Percentiles rank a stretch among this genome's conserved stretches.
phyloP scores from a whole-genome alignment of 2,113 vertebrate species.

The Plecotus auritus region DNA sequence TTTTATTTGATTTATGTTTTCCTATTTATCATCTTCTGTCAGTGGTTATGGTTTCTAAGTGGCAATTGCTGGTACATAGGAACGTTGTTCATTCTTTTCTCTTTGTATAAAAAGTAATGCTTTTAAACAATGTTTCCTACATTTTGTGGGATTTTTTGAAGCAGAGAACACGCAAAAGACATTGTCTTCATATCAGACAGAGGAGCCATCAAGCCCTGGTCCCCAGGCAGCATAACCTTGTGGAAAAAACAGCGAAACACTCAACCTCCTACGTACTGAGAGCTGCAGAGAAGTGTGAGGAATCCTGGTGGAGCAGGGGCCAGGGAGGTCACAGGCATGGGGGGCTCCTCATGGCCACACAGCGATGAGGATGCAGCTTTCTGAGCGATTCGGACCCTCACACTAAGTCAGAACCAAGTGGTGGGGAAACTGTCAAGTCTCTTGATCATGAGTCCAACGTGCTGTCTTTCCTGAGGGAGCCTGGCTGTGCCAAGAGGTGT shows the following conservation, averaged over 20 bases:
- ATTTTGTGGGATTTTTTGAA: background rate
- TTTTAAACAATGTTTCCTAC: background rate
- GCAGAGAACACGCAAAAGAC: background rate
- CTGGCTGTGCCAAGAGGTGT: background rate
- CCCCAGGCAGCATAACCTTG: background rate
- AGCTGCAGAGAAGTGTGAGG: background rate
- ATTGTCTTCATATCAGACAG: background rate
- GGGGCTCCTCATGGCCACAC: background rate
- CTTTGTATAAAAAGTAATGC: background rate
- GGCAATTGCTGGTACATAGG: background rate
- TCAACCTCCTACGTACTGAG: no score
- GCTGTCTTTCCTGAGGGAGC: background rate
- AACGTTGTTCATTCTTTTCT: background rate
- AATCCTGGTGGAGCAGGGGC: background rate
- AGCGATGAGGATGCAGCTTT: background rate
- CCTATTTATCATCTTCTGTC: background rate
- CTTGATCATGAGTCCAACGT: background rate
- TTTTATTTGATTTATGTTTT: background rate
- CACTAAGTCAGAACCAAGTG: background rate
- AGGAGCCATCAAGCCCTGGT: background rate
- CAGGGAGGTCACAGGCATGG: rapidly evolving
- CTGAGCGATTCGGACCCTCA: background rate
- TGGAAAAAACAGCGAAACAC: background rate
- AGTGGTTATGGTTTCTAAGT: background rate
- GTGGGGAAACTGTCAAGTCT: background rate